Evolutionary conservation across 2,888 invertebrate species (phyloP), one percentile per base, ranked within the genome.

Genomic region (Heliconius sara): DNA sequence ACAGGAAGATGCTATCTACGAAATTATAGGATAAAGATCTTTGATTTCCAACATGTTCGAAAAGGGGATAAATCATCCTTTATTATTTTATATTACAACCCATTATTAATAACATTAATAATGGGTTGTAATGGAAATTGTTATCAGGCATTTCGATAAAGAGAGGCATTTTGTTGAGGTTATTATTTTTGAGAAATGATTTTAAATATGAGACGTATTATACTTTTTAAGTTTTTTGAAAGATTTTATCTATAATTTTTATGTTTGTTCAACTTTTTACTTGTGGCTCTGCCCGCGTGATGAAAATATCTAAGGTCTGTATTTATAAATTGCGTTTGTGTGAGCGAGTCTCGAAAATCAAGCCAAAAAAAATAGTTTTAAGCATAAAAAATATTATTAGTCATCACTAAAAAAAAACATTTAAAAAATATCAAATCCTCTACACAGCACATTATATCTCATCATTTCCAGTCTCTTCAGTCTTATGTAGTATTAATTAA

Each of bases 1-100:
- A 79, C 82, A 78, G 77, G 77, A 27, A 60, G 83, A 83, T 82
- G 76, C 77, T 75, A 84, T 82, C 84, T 83, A 60, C 75, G 79
- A 82, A 83, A 82, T 83, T 82, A 77, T 63, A 74, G 82, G 66
- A 78, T 80, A 81, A 80, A 80, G 79, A 84, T 84, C 78, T 75
- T 75, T 75, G 27, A 75, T 63, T 47, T 43, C 9, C 6, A 47
- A 43, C 43, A 27, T 75, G 75, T 66, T 75, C 65, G 65, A 22
- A 22, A 60, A 65, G 27, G 65, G 39, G 39, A 75, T 66, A 75
- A 75, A 65, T 75, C 25, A 43, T 47, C 12, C 27, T 65, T 75
- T 65, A 75, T 75, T 65, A 75, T 75, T 43, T 63, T 22, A 63
- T 65, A 34, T 43, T n/a, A n/a, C n/a, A n/a, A n/a, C n/a, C n/a